phyloP scores from a whole-genome alignment of 1,140 invertebrate species.

The Bombus polaris region DNA sequence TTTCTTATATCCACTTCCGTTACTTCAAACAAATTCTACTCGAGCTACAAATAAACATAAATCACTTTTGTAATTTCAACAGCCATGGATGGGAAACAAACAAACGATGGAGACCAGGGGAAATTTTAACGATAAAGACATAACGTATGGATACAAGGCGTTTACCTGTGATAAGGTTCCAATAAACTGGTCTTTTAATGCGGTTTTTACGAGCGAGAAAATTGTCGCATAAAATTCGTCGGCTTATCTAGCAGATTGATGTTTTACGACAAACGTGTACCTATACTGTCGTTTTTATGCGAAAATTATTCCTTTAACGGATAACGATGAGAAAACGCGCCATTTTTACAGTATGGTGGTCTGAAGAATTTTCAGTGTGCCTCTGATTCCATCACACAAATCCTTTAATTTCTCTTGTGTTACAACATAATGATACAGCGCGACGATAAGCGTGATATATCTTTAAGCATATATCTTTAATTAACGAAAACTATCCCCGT shows the following conservation, averaged over 20 bases:
- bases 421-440: too few species aligned
- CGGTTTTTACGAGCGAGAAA: background rate
- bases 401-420: too few species aligned
- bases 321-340: background rate
- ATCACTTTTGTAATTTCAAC: too few species aligned
- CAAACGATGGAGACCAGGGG: too few species aligned
- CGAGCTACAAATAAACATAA: too few species aligned
- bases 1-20: too few species aligned
- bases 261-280: background rate
- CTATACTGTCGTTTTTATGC: background rate
- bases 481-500: too few species aligned
- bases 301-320: background rate
- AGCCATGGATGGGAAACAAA: too few species aligned
- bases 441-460: too few species aligned
- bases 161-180: background rate
- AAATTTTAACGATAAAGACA: background rate
- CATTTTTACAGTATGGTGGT: background rate
- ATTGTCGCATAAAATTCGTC: background rate
- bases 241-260: background rate
- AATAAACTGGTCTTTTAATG: background rate
- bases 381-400: background rate
- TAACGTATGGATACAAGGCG: background rate
- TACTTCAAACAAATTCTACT: too few species aligned
- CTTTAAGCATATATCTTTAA: too few species aligned
- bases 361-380: background rate